phyloP scores from a whole-genome alignment of 1,140 invertebrate species.

The Sweltsa coloradensis region DNA sequence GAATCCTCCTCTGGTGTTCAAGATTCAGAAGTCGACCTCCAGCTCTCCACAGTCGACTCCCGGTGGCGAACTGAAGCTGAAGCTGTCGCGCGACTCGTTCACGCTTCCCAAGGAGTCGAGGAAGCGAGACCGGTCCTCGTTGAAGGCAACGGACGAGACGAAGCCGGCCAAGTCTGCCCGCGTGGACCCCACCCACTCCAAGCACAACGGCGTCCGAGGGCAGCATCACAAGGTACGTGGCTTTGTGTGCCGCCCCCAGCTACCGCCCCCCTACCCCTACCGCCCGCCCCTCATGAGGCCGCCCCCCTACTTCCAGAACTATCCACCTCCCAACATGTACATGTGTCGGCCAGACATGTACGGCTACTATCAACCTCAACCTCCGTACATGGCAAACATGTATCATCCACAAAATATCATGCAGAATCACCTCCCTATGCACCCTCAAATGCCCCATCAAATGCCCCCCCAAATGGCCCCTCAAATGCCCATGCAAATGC shows the following conservation, averaged over 20 bases:
- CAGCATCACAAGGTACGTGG: constrained; percentile 8
- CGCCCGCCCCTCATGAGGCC: constrained; percentile 4
- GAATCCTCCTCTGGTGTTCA: constrained; percentile 30
- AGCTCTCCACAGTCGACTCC: constrained; percentile 16
- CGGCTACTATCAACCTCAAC: constrained; percentile 3
- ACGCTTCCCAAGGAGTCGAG: constrained; percentile 14
- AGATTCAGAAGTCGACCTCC: constrained; percentile 39
- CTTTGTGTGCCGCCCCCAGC: not conserved
- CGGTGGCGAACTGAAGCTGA: constrained; percentile 20
- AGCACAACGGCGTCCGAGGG: constrained; percentile 14
- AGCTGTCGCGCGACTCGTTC: constrained; percentile 10
- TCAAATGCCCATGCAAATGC: not conserved
- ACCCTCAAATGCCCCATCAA: too few species aligned
- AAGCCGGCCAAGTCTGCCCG: constrained; percentile 11
- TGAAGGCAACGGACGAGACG: too few species aligned
- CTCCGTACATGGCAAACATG: constrained; percentile 1
- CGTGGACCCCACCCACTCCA: constrained; percentile 10
- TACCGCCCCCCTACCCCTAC: constrained; percentile 9
- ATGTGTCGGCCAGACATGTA: constrained; percentile 1
- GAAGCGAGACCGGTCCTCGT: constrained; percentile 17
- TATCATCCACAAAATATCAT: too few species aligned
- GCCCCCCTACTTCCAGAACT: constrained; percentile 1
- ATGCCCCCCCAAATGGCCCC: not conserved
- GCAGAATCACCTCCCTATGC: too few species aligned
- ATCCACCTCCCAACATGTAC: not conserved